Evolutionary conservation across 2,797 vertebrate genomes (phyloP).

Genomic region (Galaxias olidus): DNA sequence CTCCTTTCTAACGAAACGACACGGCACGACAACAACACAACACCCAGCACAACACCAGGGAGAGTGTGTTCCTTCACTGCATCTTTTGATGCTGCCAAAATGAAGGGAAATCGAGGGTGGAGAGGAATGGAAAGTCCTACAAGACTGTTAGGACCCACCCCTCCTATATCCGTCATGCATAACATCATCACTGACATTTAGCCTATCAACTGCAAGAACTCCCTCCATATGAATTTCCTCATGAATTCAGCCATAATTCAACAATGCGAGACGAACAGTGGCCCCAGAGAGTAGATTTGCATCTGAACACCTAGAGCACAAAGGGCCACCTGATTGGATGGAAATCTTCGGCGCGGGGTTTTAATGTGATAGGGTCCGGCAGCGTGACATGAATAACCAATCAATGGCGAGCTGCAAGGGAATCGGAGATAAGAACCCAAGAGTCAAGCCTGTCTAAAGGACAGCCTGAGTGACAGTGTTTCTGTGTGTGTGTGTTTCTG

Average conservation of each 20-base stretch:
- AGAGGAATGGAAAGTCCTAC: slow-evolving; percentile 7
- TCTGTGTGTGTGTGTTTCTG: slow-evolving; percentile 1
- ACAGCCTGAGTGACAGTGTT: slow-evolving; percentile 42
- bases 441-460: slow-evolving; percentile 23
- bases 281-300: slow-evolving; percentile 74
- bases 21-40: neutral
- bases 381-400: slow-evolving; percentile 74
- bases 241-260: slow-evolving; percentile 51
- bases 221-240: slow-evolving; percentile 39
- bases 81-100: neutral
- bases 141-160: slow-evolving; percentile 26
- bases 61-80: neutral
- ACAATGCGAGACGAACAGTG: slow-evolving; percentile 73
- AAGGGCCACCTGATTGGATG: slow-evolving; percentile 73
- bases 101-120: slow-evolving; percentile 14
- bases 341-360: slow-evolving; percentile 68
- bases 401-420: slow-evolving; percentile 55
- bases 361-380: slow-evolving; percentile 64
- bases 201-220: slow-evolving; percentile 49
- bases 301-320: slow-evolving; percentile 73
- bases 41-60: neutral
- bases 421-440: slow-evolving; percentile 59
- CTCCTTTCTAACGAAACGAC: no score
- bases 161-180: neutral
- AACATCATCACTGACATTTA: slow-evolving; percentile 45